Evolutionary conservation across 2,888 invertebrate species (phyloP), one percentile per base, ranked within the genome.

Genomic region (Beris morrisii): DNA sequence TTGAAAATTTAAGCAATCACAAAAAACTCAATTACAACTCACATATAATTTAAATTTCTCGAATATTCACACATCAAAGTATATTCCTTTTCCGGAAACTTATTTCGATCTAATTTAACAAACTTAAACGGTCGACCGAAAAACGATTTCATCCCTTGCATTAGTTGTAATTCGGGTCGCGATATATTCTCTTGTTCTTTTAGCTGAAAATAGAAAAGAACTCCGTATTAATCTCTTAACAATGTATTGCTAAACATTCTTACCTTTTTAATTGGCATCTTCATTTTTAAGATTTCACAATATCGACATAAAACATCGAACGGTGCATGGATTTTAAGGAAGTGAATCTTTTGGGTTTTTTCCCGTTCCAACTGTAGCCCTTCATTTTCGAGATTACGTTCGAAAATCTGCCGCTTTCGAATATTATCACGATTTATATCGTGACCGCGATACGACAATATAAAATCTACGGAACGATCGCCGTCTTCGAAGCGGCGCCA

Each of bases 261-360:
- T 76, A 88, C 88, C 82, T 85, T 83, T 80, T 87, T 90, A 78
- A 92, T 88, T 52, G 91, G 91, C 84, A 92, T 84, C 75, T 89
- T 85, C 44, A 92, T 82, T 78, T 91, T 90, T 73, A 92, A 83
- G 69, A 91, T 86, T 79, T 92, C 92, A 44, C 88, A 87, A 77
- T 91, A 91, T 71, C 89, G 83, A 67, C 86, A 84, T 22, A 91
- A 78, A 2, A 92, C 87, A 72, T 89, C 88, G 74, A 82, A 81
- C 0, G 91, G 88, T 0, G 89, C 90, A 76, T 90, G 88, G 38
- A 92, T 84, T 82, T 91, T 91, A 7, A 88, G 83, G 76, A 89
- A 91, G 75, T 85, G 84, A 70, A 87, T 82, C 53, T 86, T 84
- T 71, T 88, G 84, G 59, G 84, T 84, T 70, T 85, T 83, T 73